Conservation (phyloP, 2,113 vertebrate genomes). For the Megaleporinus macrocephalus region DNA sequence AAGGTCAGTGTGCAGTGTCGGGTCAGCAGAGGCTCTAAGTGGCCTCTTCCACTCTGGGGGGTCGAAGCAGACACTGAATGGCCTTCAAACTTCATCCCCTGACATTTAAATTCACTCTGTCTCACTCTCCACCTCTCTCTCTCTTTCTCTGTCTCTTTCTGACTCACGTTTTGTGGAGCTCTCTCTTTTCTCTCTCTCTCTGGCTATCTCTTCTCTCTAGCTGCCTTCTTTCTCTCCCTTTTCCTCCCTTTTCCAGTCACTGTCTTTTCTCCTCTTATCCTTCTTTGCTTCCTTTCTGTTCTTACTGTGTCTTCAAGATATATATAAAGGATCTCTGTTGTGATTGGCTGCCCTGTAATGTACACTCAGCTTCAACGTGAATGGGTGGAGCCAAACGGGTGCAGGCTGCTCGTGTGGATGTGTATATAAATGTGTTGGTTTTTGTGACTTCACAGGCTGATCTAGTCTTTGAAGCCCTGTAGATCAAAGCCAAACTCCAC, state of each 20-base stretch:
- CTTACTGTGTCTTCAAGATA: conserved; percentile 61
- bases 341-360: no score
- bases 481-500: no score
- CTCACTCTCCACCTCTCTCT: background rate
- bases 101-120: conserved; percentile 63
- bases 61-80: conserved; percentile 27
- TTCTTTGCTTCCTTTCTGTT: conserved; percentile 61
- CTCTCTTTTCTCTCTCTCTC: background rate
- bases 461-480: no score
- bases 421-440: no score
- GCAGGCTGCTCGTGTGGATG: no score
- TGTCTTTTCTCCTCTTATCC: no score
- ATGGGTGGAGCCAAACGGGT: no score
- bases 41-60: conserved; percentile 44
- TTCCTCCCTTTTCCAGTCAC: no score
- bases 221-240: background rate
- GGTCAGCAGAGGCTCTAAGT: conserved; percentile 52
- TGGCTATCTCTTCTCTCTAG: background rate
- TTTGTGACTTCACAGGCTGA: no score
- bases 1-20: conserved; percentile 1
- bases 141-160: no score
- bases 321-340: background rate
- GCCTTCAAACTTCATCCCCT: conserved; percentile 71
- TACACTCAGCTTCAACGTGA: no score
- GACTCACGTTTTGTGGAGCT: background rate